Conservation (phyloP, 2,888 invertebrate species). For the Malachius bipustulatus region DNA sequence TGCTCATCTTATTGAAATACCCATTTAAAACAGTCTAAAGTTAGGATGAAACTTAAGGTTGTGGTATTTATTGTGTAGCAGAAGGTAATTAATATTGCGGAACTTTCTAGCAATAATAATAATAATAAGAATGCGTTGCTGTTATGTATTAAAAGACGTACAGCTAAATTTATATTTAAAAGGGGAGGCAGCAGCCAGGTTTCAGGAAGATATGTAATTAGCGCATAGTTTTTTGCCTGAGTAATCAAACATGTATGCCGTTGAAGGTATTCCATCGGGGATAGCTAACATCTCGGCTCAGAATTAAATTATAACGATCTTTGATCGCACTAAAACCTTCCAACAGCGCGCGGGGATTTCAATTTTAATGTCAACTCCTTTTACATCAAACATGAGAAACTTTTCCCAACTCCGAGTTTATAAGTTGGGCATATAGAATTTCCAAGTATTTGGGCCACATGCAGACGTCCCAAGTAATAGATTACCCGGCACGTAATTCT, state of each 20-base stretch:
- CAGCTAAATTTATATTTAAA: no score
- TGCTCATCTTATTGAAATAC: no score
- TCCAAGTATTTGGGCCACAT: slow-evolving; percentile 33
- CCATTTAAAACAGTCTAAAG: no score
- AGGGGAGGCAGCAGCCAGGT: no score
- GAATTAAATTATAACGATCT: slow-evolving; percentile 35
- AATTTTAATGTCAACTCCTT: slow-evolving; percentile 40
- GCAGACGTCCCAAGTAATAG: slow-evolving; percentile 34
- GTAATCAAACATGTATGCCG: slow-evolving; percentile 3
- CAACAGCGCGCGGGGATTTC: slow-evolving; percentile 35
- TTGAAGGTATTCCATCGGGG: slow-evolving; percentile 4
- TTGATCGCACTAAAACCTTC: slow-evolving; percentile 37
- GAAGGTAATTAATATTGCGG: no score
- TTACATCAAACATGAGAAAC: slow-evolving; percentile 38
- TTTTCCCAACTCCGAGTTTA: slow-evolving; percentile 30
- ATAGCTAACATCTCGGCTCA: slow-evolving; percentile 24
- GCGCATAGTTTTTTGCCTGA: neutral
- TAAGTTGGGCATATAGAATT: slow-evolving; percentile 38
- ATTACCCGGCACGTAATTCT: slow-evolving; percentile 32
- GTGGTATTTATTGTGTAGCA: no score
- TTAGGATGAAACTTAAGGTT: no score
- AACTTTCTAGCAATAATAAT: no score
- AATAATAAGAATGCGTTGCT: no score
- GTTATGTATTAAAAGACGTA: no score
- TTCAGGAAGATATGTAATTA: no score